Evolutionary conservation across 1,140 invertebrate genomes (phyloP), one percentile per base, ranked within the genome.

Genomic region (Drosophila neocordata): DNA sequence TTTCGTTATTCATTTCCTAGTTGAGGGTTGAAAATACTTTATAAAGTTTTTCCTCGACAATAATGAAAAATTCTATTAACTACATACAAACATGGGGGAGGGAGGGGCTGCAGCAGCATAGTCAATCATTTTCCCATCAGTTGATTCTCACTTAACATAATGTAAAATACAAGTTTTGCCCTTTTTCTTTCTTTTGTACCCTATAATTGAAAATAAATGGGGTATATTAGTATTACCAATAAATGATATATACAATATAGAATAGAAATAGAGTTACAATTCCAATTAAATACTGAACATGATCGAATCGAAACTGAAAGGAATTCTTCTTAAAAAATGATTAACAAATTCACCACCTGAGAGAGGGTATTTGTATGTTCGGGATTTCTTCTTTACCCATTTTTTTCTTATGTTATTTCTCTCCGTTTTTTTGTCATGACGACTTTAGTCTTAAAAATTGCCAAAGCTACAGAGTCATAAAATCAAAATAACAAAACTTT

Each of bases 401-500:
- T 41, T 13, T 6, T 15, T 44, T 44, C 9, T 24, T 61, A 56
- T 60, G 1, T 7, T 38, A 7, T 38, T 27, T 27, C 12, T 24
- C n/a, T n/a, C 13, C 61, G 1, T 58, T 65, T 24, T 66, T 37
- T 55, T 53, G 22, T 31, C 59, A 62, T 58, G 72, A 61, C 68
- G 67, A 72, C 67, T 52, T 73, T 73, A 44, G 62, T 61, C 55
- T 61, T 66, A 35, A 53, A 72, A 75, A 79, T 71, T 18, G 63
- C 62, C 48, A 79, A 70, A 60, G 48, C 74, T 74, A 67, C 67
- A 67, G 66, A 80, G 81, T 70, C 74, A 76, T 87, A 87, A 88
- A 87, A 87, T 82, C 71, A 73, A 76, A 88, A 82, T 79, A 82
- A 75, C 80, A 85, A 85, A 64, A 67, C 73, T 83, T 81, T 85